Conservation (phyloP, 2,113 vertebrate genomes). For the Shinisaurus crocodilurus region DNA sequence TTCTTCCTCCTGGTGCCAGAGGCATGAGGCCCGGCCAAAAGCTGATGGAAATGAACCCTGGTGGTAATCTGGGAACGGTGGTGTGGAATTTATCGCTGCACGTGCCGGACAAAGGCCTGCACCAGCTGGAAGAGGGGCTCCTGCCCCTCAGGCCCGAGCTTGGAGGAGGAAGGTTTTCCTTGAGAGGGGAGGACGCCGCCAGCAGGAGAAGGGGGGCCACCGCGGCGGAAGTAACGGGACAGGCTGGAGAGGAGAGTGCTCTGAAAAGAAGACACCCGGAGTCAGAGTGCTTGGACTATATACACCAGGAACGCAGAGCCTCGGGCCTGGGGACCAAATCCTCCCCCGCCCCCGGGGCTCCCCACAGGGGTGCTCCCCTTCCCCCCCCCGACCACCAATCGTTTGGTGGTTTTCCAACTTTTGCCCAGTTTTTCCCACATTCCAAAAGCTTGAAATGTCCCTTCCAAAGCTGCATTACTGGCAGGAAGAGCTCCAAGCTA, state of each 20-base stretch:
- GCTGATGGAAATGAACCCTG: not conserved
- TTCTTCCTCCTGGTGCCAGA: not conserved
- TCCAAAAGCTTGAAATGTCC: too few species aligned
- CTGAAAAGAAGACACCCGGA: conserved; percentile 60
- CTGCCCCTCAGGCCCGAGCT: conserved; percentile 88
- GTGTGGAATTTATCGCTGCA: conserved; percentile 86
- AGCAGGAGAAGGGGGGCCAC: conserved; percentile 90
- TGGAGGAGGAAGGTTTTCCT: conserved; percentile 85
- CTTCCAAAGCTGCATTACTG: too few species aligned
- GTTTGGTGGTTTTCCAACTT: too few species aligned
- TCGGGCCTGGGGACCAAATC: too few species aligned
- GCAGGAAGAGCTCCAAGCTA: too few species aligned
- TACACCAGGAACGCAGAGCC: too few species aligned
- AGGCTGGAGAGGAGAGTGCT: conserved; percentile 93
- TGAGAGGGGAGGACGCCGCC: conserved; percentile 85
- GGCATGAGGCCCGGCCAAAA: not conserved
- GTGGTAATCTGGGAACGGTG: conserved; percentile 22
- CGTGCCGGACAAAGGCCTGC: conserved; percentile 92
- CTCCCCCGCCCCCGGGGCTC: too few species aligned
- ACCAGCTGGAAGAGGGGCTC: conserved; percentile 95
- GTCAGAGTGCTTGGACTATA: not conserved
- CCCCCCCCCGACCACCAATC: too few species aligned
- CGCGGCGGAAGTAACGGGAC: conserved; percentile 90
- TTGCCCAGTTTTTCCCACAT: too few species aligned
- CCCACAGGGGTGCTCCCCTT: too few species aligned